A percentile compares a stretch with the other conserved stretches of the same genome.
Evolutionary conservation across 2,113 vertebrate species (phyloP).

Genomic region (Gymnogyps californianus): DNA sequence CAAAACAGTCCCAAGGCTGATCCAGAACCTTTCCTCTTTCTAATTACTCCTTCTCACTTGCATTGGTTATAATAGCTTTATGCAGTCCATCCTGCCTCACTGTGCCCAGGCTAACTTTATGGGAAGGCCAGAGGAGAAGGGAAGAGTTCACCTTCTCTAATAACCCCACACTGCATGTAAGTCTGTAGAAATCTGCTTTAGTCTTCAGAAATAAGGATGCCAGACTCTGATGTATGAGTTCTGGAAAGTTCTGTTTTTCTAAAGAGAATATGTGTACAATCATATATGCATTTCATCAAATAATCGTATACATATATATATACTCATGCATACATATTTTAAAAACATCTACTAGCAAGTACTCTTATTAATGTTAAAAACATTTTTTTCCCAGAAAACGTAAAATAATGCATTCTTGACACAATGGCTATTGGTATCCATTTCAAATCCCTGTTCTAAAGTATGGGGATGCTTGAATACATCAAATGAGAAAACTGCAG

Average conservation of each 20-base stretch:
- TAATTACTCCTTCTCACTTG: not conserved
- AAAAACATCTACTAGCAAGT: not conserved
- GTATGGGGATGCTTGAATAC: not conserved
- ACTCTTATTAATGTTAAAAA: not conserved
- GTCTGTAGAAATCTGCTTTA: not conserved
- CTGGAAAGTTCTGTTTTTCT: not conserved
- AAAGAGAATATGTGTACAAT: not conserved
- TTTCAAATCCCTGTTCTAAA: not conserved
- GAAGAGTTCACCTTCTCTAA: not conserved
- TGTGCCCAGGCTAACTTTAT: not conserved
- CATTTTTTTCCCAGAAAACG: not conserved
- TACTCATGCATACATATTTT: not conserved
- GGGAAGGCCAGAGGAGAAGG: not conserved
- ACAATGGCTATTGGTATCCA: not conserved
- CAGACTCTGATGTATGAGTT: not conserved
- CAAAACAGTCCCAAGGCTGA: not conserved
- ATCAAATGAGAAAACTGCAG: not conserved
- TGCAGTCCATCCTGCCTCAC: not conserved
- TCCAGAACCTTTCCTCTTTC: not conserved
- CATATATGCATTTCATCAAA: not conserved
- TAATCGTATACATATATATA: accelerated
- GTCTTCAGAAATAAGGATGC: not conserved
- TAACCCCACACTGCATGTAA: not conserved
- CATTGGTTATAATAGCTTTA: not conserved
- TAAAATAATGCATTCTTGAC: not conserved